Percentiles rank a stretch among this genome's conserved stretches.
These are phyloP conservation scores for Cephus nigrinus DNA, from an alignment of 2,888 invertebrate species.

Conservation along the genomic window DNA sequence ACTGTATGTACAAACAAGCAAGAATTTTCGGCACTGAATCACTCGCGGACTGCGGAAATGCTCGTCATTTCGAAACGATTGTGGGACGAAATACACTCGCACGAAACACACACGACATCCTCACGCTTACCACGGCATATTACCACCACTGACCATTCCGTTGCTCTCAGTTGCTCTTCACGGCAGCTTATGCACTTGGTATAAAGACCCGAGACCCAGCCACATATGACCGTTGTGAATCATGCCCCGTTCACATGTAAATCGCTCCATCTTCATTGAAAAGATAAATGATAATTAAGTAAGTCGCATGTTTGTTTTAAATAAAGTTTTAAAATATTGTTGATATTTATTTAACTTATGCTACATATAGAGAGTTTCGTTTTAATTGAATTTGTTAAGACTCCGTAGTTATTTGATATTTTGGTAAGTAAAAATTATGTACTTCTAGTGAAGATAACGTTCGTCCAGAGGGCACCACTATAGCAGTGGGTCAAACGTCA, in stretches of 20 bases:
- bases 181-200: background rate
- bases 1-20: background rate
- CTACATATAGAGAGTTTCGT: background rate
- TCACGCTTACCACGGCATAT: slow-evolving; percentile 3
- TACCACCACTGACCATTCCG: background rate
- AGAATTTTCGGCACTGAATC: slow-evolving; percentile 47
- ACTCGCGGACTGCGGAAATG: slow-evolving; percentile 38
- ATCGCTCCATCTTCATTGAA: background rate
- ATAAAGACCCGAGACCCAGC: background rate
- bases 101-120: slow-evolving; percentile 1
- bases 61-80: slow-evolving; percentile 16
- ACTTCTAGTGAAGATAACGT: background rate
- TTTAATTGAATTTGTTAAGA: background rate
- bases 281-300: background rate
- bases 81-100: background rate
- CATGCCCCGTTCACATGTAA: background rate
- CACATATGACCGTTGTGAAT: background rate
- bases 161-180: background rate
- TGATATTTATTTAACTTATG: background rate
- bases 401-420: background rate
- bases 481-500: background rate
- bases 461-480: background rate
- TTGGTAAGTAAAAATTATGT: background rate
- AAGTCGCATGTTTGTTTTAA: background rate
- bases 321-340: background rate